Evolutionary conservation across 2,888 invertebrate genomes (phyloP).

Genomic region (Rhabditophanes sp.): DNA sequence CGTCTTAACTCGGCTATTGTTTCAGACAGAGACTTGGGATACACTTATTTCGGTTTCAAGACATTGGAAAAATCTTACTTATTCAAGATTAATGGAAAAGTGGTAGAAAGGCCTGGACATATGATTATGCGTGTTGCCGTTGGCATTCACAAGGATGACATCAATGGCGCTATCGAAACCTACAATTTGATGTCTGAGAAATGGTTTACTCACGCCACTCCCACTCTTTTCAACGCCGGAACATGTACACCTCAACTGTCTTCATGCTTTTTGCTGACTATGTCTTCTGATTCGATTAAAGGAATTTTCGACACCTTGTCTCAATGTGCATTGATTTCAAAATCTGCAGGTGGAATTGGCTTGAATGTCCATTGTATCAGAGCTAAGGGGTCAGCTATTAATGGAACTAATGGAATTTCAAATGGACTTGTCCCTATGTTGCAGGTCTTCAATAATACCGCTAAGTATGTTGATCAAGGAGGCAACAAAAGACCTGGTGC

Average conservation of each 20-base stretch:
- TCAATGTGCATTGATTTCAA: slow-evolving; percentile 76
- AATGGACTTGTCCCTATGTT: slow-evolving; percentile 91
- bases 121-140: slow-evolving; percentile 94
- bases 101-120: slow-evolving; percentile 89
- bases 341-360: slow-evolving; percentile 91
- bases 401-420: slow-evolving; percentile 79
- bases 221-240: slow-evolving; percentile 86
- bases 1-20: slow-evolving; percentile 80
- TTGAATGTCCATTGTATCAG: slow-evolving; percentile 86
- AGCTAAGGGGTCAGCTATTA: slow-evolving; percentile 73
- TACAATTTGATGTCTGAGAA: slow-evolving; percentile 82
- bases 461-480: slow-evolving; percentile 88
- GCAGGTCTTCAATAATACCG: slow-evolving; percentile 81
- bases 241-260: slow-evolving; percentile 79
- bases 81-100: slow-evolving; percentile 67
- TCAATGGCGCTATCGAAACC: slow-evolving; percentile 78
- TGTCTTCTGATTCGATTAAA: slow-evolving; percentile 64
- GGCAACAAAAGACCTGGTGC: slow-evolving; percentile 90
- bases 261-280: slow-evolving; percentile 79
- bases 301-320: slow-evolving; percentile 41
- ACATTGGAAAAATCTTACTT: slow-evolving; percentile 87
- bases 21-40: slow-evolving; percentile 85
- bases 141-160: slow-evolving; percentile 83
- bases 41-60: slow-evolving; percentile 98
- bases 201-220: slow-evolving; percentile 93